Evolutionary conservation across 2,888 invertebrate species (phyloP), one percentile per base, ranked within the genome.

Genomic region (Xanthia togata): DNA sequence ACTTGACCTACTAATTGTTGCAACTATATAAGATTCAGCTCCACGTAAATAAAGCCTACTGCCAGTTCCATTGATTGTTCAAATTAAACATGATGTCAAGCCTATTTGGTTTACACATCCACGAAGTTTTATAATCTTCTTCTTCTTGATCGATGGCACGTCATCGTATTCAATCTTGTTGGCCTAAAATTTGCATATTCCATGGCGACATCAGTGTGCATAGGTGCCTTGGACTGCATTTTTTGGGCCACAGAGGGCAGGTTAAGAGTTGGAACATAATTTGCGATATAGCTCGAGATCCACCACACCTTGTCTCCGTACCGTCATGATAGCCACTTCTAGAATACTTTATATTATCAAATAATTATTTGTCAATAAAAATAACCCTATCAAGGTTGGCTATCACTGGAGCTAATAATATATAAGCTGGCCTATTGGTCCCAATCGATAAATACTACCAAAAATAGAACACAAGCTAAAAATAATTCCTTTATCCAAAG

Each of bases 391-490:
- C 26, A 20, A 9, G 2, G 14, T 44, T 44, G 14, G 44, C 14
- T 44, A 14, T 44, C 44, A 14, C 14, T 44, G 0, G 44, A 14
- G 4, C 4, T 44, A 44, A 14, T 38, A 23, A 50, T 20, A 35
- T 3, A 55, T 5, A 23, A 38, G 17, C 17, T 62, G 11, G 0
- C 1, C 23, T 23, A 75, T 59, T 6, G n/a, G 20, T 11, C n/a
- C 17, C 17, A 47, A 6, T 20, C 12, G 38, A 55, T 26, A 63
- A 44, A 53, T 11, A 44, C 20, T 17, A 59, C 1, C 6, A 8
- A 12, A 65, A 62, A 17, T 57, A 50, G 5, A 31, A 31, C 3
- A 1, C 31, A 20, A 65, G 23, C 17, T 44, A 73, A 76, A 81
- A 60, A 41, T 53, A 55, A 53, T 31, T 59, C 50, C n/a, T 2